Evolutionary conservation across 2,888 invertebrate genomes (phyloP).

Genomic region (Rotaria magnacalcarata): DNA sequence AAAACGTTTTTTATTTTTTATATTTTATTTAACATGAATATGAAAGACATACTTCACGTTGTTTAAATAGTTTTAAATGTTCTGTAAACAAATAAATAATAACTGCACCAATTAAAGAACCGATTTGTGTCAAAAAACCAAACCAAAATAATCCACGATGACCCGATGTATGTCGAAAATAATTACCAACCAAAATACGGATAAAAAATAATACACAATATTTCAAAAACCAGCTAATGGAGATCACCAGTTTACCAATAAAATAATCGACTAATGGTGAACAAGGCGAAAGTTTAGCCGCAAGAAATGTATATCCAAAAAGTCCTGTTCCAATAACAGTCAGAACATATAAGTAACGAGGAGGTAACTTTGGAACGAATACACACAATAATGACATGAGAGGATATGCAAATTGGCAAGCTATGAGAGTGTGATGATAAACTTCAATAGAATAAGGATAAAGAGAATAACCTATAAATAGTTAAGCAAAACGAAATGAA

Average conservation of each 20-base stretch:
- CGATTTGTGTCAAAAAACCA: slow-evolving; percentile 32
- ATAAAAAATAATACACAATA: slow-evolving; percentile 25
- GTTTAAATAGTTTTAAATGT: neutral
- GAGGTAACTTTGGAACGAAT: neutral
- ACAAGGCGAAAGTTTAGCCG: slow-evolving; percentile 4
- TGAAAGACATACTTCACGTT: neutral
- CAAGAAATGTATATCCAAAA: neutral
- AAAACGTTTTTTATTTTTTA: neutral
- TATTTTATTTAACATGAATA: neutral
- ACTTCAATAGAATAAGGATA: slow-evolving; percentile 21
- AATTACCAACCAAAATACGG: slow-evolving; percentile 2
- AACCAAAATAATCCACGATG: slow-evolving; percentile 37
- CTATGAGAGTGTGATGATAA: slow-evolving; percentile 16
- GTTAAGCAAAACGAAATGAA: neutral
- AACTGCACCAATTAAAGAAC: slow-evolving; percentile 17
- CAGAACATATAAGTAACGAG: neutral
- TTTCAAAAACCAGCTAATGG: neutral
- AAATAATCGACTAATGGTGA: slow-evolving; percentile 28
- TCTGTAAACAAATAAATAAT: slow-evolving; percentile 6
- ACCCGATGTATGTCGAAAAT: slow-evolving; percentile 24
- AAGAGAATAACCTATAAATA: neutral
- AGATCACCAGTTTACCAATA: neutral
- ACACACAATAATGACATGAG: slow-evolving; percentile 3
- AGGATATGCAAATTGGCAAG: slow-evolving; percentile 34
- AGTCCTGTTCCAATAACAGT: neutral